Conservation (phyloP, 2,797 vertebrate genomes). For the Labroides dimidiatus region DNA sequence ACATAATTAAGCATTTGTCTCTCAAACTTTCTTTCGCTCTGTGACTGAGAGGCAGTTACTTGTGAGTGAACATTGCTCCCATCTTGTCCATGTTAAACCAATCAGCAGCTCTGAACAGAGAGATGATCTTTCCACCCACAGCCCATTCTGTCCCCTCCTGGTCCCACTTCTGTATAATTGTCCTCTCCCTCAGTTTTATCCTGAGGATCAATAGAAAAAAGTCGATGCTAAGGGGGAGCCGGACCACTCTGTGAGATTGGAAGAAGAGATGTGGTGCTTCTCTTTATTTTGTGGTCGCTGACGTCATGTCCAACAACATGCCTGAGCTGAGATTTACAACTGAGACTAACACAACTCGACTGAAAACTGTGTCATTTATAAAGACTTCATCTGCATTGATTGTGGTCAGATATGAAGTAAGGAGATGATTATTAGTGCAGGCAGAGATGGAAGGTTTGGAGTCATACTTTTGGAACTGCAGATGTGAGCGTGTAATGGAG, state of each 20-base stretch:
- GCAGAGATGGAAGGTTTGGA: no score
- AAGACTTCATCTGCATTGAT: slow-evolving; percentile 12
- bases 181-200: slow-evolving; percentile 26
- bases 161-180: slow-evolving; percentile 28
- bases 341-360: slow-evolving; percentile 1
- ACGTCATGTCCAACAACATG: slow-evolving; percentile 16
- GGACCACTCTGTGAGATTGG: slow-evolving; percentile 61
- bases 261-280: slow-evolving; percentile 38
- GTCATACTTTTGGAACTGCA: no score
- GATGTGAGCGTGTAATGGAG: no score
- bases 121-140: slow-evolving; percentile 7
- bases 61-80: neutral
- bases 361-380: slow-evolving; percentile 18
- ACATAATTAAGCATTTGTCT: no score
- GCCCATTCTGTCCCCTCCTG: slow-evolving; percentile 6
- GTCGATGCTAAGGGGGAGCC: slow-evolving; percentile 37
- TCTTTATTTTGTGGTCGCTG: slow-evolving; percentile 16
- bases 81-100: neutral
- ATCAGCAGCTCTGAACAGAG: neutral
- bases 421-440: no score
- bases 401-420: neutral
- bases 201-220: slow-evolving; percentile 45
- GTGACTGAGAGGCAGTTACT: neutral
- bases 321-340: slow-evolving; percentile 29
- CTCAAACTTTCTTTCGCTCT: neutral